Evolutionary conservation across 2,113 vertebrate species (phyloP).

Genomic region (Phaethornis superciliosus): DNA sequence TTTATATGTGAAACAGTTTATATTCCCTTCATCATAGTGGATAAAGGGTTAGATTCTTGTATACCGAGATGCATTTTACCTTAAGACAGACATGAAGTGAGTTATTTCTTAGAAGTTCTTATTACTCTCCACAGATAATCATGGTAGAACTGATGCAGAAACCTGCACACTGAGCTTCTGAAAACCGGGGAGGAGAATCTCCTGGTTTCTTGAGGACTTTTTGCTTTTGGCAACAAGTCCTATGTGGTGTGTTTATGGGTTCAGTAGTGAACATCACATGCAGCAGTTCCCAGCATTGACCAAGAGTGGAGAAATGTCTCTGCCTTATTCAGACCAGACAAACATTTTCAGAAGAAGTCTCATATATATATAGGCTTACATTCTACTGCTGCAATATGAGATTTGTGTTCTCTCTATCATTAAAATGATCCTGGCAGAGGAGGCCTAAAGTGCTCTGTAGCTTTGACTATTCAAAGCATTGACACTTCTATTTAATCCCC

Average conservation of each 20-base stretch:
- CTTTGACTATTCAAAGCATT: neutral
- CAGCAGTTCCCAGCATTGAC: neutral
- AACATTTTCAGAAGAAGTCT: neutral
- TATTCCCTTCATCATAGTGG: neutral
- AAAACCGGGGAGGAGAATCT: neutral
- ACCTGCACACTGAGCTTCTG: neutral
- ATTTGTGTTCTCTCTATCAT: neutral
- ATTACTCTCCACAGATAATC: neutral
- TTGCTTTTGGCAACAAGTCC: neutral
- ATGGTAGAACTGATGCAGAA: neutral
- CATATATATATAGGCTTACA: neutral
- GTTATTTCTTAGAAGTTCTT: neutral
- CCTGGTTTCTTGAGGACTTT: neutral
- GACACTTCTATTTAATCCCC: neutral
- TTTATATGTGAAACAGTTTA: neutral
- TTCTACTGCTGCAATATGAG: neutral
- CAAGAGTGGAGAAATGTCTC: neutral
- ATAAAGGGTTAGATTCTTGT: neutral
- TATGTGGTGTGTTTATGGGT: neutral
- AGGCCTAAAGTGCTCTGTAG: neutral
- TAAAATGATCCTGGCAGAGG: neutral
- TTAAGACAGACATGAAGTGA: neutral
- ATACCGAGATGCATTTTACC: neutral
- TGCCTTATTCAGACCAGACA: neutral
- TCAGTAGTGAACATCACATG: rapidly evolving